These are phyloP conservation scores for Actenoides hombroni DNA, from an alignment of 2,113 vertebrate species.

Conservation along the genomic window DNA sequence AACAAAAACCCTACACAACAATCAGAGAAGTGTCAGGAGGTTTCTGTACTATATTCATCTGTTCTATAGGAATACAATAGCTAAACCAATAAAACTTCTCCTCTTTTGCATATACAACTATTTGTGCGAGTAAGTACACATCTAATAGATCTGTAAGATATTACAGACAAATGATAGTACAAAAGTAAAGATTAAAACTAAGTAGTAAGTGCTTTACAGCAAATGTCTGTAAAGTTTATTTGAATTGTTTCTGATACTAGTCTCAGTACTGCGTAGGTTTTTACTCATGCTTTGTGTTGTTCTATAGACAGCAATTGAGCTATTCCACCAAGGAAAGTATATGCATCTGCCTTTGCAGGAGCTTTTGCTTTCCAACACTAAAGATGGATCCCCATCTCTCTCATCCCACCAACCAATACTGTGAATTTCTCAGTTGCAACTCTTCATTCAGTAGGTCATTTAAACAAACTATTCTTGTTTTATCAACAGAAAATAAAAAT, in stretches of 20 bases:
- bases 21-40: background rate
- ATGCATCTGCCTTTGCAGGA: background rate
- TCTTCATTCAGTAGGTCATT: background rate
- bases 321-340: background rate
- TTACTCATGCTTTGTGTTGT: background rate
- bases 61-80: background rate
- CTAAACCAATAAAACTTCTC: background rate
- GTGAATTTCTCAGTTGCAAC: background rate
- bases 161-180: background rate
- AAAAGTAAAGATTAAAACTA: background rate
- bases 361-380: background rate
- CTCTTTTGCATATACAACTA: background rate
- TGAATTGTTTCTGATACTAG: background rate
- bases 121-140: background rate
- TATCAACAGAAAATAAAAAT: background rate
- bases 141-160: background rate
- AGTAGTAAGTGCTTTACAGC: background rate
- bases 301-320: background rate
- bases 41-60: background rate
- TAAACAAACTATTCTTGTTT: background rate
- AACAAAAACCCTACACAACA: background rate
- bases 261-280: background rate
- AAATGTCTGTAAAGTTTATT: background rate
- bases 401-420: background rate
- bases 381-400: background rate